Evolutionary conservation across 2,113 vertebrate species (phyloP).

Genomic region (Clarias magur): DNA sequence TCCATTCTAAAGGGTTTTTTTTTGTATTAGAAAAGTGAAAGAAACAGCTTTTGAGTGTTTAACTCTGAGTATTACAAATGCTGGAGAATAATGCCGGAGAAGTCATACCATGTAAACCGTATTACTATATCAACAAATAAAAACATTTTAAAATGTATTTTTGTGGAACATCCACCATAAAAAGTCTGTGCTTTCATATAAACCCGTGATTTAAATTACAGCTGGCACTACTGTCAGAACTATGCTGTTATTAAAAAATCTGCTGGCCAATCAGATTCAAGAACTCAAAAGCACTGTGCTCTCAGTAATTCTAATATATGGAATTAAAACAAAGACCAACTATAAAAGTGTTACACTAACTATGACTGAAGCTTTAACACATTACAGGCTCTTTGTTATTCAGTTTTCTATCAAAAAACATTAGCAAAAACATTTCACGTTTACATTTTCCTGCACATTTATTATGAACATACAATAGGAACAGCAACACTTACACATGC

Average conservation of each 20-base stretch:
- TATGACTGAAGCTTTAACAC: background rate
- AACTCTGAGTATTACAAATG: background rate
- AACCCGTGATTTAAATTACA: background rate
- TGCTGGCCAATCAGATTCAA: background rate
- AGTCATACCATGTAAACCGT: background rate
- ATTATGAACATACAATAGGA: constrained; percentile 16
- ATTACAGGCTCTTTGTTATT: background rate
- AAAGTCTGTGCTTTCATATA: background rate
- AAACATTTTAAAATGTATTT: background rate
- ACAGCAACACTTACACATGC: constrained; percentile 13
- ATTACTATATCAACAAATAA: background rate
- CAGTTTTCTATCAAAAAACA: background rate
- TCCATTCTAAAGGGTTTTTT: background rate
- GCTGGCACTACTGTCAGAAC: background rate
- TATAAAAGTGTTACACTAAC: background rate
- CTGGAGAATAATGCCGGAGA: background rate
- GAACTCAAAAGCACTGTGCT: background rate
- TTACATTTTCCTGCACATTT: constrained; percentile 20
- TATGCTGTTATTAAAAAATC: background rate
- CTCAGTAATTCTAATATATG: background rate
- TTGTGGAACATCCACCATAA: background rate
- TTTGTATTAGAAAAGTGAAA: background rate
- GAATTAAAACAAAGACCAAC: background rate
- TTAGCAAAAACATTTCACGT: background rate
- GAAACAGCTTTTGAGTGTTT: background rate